These are phyloP conservation scores for Montipora cactus DNA, from an alignment of 64 coral and sea anemone species.

Conservation along the genomic window DNA sequence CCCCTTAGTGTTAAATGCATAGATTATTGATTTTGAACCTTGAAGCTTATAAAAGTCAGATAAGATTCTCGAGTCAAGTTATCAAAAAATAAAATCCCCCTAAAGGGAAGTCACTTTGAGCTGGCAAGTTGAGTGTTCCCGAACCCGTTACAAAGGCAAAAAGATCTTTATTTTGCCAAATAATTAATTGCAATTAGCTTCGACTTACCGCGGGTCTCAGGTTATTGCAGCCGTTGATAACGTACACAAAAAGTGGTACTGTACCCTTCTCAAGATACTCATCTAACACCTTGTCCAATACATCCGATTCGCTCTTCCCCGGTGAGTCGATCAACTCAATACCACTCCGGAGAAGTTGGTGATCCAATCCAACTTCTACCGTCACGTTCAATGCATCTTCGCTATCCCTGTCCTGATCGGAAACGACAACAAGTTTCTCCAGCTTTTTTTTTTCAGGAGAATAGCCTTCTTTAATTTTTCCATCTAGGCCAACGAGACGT, in stretches of 20 bases:
- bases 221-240: constrained; percentile 41
- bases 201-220: constrained; percentile 33
- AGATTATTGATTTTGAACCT: too few species aligned
- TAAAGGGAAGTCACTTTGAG: too few species aligned
- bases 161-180: too few species aligned
- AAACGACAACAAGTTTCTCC: background rate
- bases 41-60: too few species aligned
- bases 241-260: constrained; percentile 65
- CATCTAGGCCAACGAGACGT: constrained; percentile 8
- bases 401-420: background rate
- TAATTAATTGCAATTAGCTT: too few species aligned
- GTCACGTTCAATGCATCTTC: background rate
- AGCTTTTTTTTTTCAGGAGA: background rate
- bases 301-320: constrained; percentile 40
- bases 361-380: constrained; percentile 50
- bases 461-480: background rate
- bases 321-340: constrained; percentile 70
- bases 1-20: too few species aligned
- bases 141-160: too few species aligned
- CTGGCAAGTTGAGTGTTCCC: too few species aligned
- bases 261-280: constrained; percentile 50
- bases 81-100: too few species aligned
- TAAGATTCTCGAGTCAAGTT: too few species aligned
- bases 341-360: constrained; percentile 47
- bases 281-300: constrained; percentile 44